Conservation (phyloP, 2,888 invertebrate genomes). For the Leptarthrus brevirostris region DNA sequence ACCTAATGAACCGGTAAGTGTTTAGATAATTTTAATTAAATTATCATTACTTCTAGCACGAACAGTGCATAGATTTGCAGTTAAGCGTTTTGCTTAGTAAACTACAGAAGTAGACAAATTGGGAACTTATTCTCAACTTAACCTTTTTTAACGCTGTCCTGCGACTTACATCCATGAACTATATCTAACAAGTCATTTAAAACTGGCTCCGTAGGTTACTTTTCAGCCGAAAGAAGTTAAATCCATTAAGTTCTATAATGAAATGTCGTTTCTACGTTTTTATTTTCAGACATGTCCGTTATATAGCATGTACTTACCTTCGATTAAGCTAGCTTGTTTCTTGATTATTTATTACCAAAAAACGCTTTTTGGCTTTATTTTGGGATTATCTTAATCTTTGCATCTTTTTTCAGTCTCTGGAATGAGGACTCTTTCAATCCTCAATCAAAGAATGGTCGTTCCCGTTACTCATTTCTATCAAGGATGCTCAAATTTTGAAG, state of each 20-base stretch:
- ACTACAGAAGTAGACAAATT: slow-evolving; percentile 74
- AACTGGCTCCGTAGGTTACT: too few relatives aligned
- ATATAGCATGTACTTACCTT: too few relatives aligned
- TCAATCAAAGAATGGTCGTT: slow-evolving; percentile 98
- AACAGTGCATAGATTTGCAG: slow-evolving; percentile 60
- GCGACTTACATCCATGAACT: slow-evolving; percentile 88
- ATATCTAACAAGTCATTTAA: too few relatives aligned
- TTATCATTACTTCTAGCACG: slow-evolving; percentile 64
- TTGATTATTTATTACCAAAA: too few relatives aligned
- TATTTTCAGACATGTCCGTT: too few relatives aligned
- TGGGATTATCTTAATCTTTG: slow-evolving; percentile 10
- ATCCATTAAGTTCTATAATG: too few relatives aligned
- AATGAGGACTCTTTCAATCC: slow-evolving; percentile 99
- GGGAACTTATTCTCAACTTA: slow-evolving; percentile 6
- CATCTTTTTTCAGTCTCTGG: slow-evolving; percentile 76
- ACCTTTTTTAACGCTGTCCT: slow-evolving; percentile 74
- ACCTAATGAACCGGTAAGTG: slow-evolving; percentile 90
- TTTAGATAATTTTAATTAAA: background rate
- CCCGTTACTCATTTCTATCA: too few relatives aligned
- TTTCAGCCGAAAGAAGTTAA: too few relatives aligned
- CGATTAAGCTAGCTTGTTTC: slow-evolving; percentile 72
- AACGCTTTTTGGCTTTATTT: too few relatives aligned
- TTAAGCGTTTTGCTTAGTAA: slow-evolving; percentile 47
- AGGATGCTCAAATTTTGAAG: too few relatives aligned
- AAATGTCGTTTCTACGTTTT: too few relatives aligned